phyloP scores from a whole-genome alignment of 2,113 vertebrate species.

The Sorex fumeus region DNA sequence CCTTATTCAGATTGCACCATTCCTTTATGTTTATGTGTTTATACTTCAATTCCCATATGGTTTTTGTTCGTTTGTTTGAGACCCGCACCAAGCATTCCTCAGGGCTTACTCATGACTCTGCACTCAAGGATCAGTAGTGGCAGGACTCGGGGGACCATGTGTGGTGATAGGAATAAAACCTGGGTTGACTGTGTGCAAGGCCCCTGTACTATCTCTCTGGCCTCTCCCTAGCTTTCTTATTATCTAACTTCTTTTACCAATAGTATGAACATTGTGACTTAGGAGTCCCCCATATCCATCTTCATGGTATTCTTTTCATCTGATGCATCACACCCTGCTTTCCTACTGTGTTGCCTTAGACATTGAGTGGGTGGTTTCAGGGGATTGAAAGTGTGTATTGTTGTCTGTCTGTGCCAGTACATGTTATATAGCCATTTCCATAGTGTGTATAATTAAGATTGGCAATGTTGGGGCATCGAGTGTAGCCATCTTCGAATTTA shows the following conservation, averaged over 20 bases:
- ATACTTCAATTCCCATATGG: no score
- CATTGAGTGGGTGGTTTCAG: no score
- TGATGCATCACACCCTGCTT: background rate
- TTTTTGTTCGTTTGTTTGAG: no score
- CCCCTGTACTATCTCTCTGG: no score
- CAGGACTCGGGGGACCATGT: no score
- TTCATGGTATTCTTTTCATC: background rate
- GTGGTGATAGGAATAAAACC: no score
- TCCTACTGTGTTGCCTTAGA: background rate
- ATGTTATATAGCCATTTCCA: background rate
- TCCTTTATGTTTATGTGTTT: background rate
- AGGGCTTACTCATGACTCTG: no score
- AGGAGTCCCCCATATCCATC: background rate
- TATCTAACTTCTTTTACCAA: conserved; percentile 1
- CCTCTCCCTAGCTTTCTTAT: background rate
- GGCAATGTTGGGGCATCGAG: background rate
- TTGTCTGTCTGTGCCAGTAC: no score
- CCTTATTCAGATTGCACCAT: background rate
- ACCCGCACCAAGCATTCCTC: no score
- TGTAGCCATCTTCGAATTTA: background rate
- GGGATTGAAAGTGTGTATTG: no score
- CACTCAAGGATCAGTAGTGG: no score
- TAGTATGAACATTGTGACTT: background rate
- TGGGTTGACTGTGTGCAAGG: background rate
- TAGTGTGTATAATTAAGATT: background rate